Evolutionary conservation across 2,113 vertebrate species (phyloP).

Genomic region (Saguinus imperator): DNA sequence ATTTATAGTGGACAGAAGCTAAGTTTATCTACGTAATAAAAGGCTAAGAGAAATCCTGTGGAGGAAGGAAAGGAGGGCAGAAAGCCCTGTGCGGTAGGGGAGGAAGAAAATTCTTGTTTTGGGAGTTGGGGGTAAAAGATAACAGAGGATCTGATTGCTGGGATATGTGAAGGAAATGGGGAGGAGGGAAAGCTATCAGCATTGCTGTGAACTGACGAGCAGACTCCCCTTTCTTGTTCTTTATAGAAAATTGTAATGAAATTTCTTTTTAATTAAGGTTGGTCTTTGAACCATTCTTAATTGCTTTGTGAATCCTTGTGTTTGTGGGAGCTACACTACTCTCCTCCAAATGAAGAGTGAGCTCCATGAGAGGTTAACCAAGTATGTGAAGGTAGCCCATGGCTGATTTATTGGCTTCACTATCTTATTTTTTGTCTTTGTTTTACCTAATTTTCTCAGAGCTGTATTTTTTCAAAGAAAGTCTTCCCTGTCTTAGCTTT

Average conservation of each 20-base stretch:
- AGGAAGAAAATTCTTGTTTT: not conserved
- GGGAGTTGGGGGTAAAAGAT: not conserved
- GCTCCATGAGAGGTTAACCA: not conserved
- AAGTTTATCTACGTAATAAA: conserved; percentile 2
- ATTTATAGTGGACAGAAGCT: not conserved
- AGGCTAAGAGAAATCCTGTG: not conserved
- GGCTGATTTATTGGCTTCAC: not conserved
- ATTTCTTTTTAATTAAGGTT: not conserved
- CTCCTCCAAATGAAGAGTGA: not conserved
- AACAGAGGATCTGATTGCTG: not conserved
- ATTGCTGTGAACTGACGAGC: not conserved
- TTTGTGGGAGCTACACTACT: not conserved
- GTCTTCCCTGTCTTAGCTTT: conserved; percentile 22
- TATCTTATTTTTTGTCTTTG: conserved; percentile 10
- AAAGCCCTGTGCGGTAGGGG: not conserved
- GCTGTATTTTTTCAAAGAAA: conserved; percentile 1
- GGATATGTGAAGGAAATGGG: not conserved
- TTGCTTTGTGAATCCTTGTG: not conserved
- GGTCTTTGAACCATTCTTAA: not conserved
- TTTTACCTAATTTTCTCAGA: not conserved
- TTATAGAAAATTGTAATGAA: not conserved
- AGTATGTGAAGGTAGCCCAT: not conserved
- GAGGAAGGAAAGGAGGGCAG: not conserved
- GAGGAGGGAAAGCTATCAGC: not conserved
- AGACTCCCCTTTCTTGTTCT: not conserved